Evolutionary conservation across 2,797 vertebrate genomes (phyloP), one percentile per base, ranked within the genome.

Genomic region (Morus bassanus): DNA sequence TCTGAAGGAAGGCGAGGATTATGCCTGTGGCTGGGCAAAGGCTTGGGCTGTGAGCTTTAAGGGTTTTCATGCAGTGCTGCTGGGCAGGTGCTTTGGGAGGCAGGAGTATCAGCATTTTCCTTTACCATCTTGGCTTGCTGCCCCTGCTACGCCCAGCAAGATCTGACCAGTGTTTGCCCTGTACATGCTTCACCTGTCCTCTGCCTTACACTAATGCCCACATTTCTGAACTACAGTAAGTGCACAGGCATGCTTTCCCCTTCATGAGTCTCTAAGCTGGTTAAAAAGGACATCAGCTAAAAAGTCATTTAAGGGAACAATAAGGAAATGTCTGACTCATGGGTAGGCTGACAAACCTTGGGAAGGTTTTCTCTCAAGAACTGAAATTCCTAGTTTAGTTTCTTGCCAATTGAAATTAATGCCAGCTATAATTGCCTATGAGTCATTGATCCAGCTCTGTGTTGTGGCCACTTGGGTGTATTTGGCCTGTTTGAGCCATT

Each of bases 361-460:
- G 18, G 54, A 48, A 85, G 51, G 22, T 79, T 94, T 94, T 85
- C 59, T 92, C 46, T 70, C 2, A 2, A 85, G 51, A 83, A 68
- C 4, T 14, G 25, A 87, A 89, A 93, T 88, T 88, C 61, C 79
- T 54, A 31, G 45, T 54, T 90, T 63, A 69, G 79, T 84, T 93
- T 78, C 73, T 72, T 81, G 65, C 41, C 77, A 82, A 31, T 1
- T 84, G 67, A 93, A 79, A 92, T 74, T 46, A 83, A 51, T 64
- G 59, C 35, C 73, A 57, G 64, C 30, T 85, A 6, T 91, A 92
- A 89, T 51, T 96, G 82, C 61, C 89, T 69, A 13, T 72, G 79
- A 89, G 61, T 91, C 94, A 96, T 33, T 59, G 85, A 96, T 81
- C 33, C 61, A 91, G 24, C 79, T 81, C 82, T 51, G 50, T 17